Conservation (phyloP, 1,140 invertebrate genomes). For the Brachionus koreanus region DNA sequence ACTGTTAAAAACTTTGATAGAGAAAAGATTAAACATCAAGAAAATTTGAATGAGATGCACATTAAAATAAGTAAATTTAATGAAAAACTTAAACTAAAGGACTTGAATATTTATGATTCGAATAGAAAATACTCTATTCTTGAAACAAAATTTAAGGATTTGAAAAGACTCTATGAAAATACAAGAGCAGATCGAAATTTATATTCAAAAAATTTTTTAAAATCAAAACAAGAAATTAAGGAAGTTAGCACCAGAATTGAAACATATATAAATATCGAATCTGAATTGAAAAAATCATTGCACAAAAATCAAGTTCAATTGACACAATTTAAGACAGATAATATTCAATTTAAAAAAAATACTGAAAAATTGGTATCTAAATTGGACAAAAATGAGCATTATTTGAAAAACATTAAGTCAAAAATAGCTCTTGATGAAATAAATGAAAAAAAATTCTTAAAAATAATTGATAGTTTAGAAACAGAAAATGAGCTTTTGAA, state of each 20-base stretch:
- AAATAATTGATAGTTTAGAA: slow-evolving; percentile 28
- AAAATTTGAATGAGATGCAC: slow-evolving; percentile 1
- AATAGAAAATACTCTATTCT: neutral
- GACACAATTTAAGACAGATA: neutral
- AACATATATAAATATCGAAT: neutral
- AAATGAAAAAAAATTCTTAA: neutral
- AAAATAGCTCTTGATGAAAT: slow-evolving; percentile 7
- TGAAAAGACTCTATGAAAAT: neutral
- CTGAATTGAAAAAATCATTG: slow-evolving; percentile 4
- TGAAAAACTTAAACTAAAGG: slow-evolving; percentile 5
- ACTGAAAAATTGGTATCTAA: slow-evolving; percentile 13
- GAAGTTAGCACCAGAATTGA: neutral
- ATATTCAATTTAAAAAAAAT: slow-evolving; percentile 20
- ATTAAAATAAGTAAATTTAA: neutral
- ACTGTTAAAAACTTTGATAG: slow-evolving; percentile 14
- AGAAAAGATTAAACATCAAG: neutral
- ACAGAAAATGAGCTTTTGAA: neutral
- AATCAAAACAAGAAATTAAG: slow-evolving; percentile 15
- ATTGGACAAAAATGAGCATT: slow-evolving; percentile 1
- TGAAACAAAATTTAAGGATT: slow-evolving; percentile 14
- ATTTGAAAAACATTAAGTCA: neutral
- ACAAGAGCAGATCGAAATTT: slow-evolving; percentile 22
- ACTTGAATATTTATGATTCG: neutral
- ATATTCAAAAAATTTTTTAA: slow-evolving; percentile 26
- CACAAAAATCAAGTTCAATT: neutral